Evolutionary conservation across 2,888 invertebrate species (phyloP).

Genomic region (Zaprionus bogoriensis): DNA sequence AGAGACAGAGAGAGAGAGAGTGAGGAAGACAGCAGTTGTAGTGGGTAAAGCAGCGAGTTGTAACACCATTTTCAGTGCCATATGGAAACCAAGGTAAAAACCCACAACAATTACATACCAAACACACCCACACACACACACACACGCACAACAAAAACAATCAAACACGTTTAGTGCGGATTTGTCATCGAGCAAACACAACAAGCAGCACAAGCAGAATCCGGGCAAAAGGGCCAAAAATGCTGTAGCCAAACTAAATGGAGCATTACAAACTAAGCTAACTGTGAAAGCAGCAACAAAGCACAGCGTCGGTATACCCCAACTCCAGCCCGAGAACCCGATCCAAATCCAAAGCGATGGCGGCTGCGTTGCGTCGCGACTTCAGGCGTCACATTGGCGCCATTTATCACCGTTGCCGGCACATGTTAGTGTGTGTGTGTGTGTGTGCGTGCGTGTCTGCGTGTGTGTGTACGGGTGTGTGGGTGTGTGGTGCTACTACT

Average conservation of each 20-base stretch:
- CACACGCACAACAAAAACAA: slow-evolving; percentile 40
- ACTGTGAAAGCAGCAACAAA: slow-evolving; percentile 60
- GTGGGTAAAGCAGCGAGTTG: slow-evolving; percentile 3
- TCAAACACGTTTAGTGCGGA: slow-evolving; percentile 71
- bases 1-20: slow-evolving; percentile 10
- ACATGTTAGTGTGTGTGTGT: slow-evolving; percentile 22
- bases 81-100: slow-evolving; percentile 31
- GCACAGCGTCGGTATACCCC: too few relatives aligned
- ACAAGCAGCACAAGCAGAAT: slow-evolving; percentile 1
- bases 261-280: slow-evolving; percentile 70
- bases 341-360: slow-evolving; percentile 38
- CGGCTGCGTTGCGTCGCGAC: slow-evolving; percentile 73
- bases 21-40: neutral
- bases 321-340: neutral
- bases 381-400: slow-evolving; percentile 82
- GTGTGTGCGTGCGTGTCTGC: slow-evolving; percentile 25
- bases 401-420: slow-evolving; percentile 80
- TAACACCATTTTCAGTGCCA: neutral
- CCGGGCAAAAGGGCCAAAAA: too few relatives aligned
- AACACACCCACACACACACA: slow-evolving; percentile 9
- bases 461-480: slow-evolving; percentile 22
- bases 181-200: slow-evolving; percentile 57
- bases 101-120: slow-evolving; percentile 54
- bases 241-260: slow-evolving; percentile 53
- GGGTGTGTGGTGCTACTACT: slow-evolving; percentile 46